A percentile compares a stretch with the other conserved stretches of the same genome.
Conservation (phyloP, 53 echinoderm and acorn worm genomes). For the Luidia sarsii region DNA sequence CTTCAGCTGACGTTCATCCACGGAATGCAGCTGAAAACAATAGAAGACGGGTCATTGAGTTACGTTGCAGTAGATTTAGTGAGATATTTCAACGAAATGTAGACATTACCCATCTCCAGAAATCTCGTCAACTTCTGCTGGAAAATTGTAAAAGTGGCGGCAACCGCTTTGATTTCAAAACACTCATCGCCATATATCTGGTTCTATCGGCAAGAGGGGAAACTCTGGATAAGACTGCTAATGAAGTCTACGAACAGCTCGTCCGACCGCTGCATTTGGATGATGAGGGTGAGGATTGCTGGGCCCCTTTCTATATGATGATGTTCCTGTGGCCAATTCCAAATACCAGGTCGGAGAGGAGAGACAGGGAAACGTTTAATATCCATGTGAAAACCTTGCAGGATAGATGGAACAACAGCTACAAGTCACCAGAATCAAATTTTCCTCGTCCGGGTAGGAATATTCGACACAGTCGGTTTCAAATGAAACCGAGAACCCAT, state of each 20-base stretch:
- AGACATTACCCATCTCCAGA: background rate
- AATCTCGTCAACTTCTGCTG: background rate
- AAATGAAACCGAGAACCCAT: constrained; percentile 15
- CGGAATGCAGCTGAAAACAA: background rate
- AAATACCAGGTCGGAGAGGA: constrained; percentile 12
- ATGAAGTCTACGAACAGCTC: constrained; percentile 26
- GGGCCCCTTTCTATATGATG: constrained; percentile 40
- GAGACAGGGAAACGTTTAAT: constrained; percentile 1
- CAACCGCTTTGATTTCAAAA: constrained; percentile 48
- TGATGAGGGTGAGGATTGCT: background rate
- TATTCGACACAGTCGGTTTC: background rate
- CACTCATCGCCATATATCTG: constrained; percentile 19
- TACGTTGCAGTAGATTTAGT: constrained; percentile 27
- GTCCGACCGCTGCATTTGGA: constrained; percentile 6
- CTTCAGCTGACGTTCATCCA: background rate
- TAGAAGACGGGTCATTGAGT: constrained; percentile 10
- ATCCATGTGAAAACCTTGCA: background rate
- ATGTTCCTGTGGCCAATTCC: constrained; percentile 64
- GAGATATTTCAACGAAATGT: constrained; percentile 39
- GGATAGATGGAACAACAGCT: background rate
- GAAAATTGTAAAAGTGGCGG: constrained; percentile 15
- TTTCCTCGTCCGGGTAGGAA: background rate
- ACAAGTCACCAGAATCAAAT: background rate
- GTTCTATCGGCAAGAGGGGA: constrained; percentile 36
- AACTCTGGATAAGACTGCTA: background rate